These are phyloP conservation scores for Aphidius ervi DNA, from an alignment of 1,140 invertebrate genomes.

Conservation along the genomic window DNA sequence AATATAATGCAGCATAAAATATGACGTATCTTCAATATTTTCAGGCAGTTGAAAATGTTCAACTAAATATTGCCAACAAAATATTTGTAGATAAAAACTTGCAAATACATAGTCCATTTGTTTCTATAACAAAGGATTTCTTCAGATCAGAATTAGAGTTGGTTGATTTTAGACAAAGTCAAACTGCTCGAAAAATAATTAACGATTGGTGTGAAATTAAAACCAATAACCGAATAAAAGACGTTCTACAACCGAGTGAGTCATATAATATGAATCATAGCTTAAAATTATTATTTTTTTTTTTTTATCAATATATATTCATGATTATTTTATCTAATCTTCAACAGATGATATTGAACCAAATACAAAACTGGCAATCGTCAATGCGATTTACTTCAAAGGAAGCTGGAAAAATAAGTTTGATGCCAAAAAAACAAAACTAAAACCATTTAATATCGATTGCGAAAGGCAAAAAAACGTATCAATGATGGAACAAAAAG, in stretches of 20 bases:
- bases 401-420: constrained; percentile 49
- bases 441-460: constrained; percentile 45
- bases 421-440: constrained; percentile 36
- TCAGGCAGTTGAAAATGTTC: constrained; percentile 43
- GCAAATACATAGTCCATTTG: constrained; percentile 17
- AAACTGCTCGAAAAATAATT: constrained; percentile 53
- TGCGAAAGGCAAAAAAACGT: constrained; percentile 43
- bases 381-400: constrained; percentile 86
- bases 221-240: constrained; percentile 69
- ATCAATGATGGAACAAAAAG: constrained; percentile 49
- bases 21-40: constrained; percentile 18
- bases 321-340: not conserved
- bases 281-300: no score
- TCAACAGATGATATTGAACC: not conserved
- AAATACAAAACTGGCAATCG: constrained; percentile 62
- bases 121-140: constrained; percentile 6
- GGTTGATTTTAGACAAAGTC: constrained; percentile 54
- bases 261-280: constrained; percentile 1
- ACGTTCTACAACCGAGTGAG: constrained; percentile 56
- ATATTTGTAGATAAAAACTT: constrained; percentile 58
- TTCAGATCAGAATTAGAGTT: constrained; percentile 55
- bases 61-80: constrained; percentile 61
- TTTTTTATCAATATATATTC: no score
- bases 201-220: constrained; percentile 69
- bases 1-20: not conserved